Evolutionary conservation across 64 coral and sea anemone species (phyloP), one percentile per base, ranked within the genome.

Genomic region (Montipora efflorescens): DNA sequence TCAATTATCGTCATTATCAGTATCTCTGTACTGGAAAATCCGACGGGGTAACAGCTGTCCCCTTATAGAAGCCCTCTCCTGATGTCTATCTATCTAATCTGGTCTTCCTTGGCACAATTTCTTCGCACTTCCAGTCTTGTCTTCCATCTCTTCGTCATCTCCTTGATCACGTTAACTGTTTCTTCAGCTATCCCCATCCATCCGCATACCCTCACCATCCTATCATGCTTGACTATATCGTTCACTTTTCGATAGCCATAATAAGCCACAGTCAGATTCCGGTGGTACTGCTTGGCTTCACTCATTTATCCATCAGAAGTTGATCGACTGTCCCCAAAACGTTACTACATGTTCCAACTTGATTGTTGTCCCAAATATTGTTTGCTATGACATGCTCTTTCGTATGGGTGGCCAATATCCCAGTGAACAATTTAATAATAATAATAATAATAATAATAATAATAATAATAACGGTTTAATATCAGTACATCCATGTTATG

Each of bases 311-410:
- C 25, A 93, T 70, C 16, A 78, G 15, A 36, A 93, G 44, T 25
- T 93, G 91, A 79, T 93, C 82, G 3, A 93, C 83, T 51, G 91
- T 93, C n/a, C 91, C 83, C n/a, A 87, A 59, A 2, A 88, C 91
- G 4, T 59, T 57, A 78, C 59, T 23, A 8, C 48, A 46, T 59
- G 82, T 48, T 67, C 75, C 91, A 23, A 93, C 53, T 59, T 93
- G 83, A 5, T 62, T 57, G 87, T 84, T 47, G 86, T 87, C 91
- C 91, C 71, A 93, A 4, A 93, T 87, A 9, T 80, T 22, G 22
- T 93, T 93, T 21, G 11, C 57, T 16, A 20, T 89, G 13, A 74
- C 50, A 59, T 76, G 73, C 2, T 57, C 12, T 55, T 22, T 76
- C 83, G 59, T 85, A 22, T 76, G 59, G 36, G 53, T 88, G 51